These are phyloP conservation scores for Anorthoa munda DNA, from an alignment of 2,888 invertebrate species.

Conservation along the genomic window DNA sequence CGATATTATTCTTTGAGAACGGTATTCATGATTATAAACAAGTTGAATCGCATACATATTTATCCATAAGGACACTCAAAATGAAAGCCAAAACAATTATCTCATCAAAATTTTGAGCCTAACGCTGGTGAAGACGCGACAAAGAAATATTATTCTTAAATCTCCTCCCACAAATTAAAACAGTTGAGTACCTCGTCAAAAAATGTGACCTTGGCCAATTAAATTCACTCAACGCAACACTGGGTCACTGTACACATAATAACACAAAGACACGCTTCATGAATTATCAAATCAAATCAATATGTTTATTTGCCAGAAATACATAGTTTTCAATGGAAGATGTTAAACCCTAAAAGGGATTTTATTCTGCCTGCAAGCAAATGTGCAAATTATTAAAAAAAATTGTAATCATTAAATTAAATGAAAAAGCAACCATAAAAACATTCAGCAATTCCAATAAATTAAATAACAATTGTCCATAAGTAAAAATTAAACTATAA, in stretches of 20 bases:
- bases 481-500: no score
- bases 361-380: no score
- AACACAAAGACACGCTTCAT: neutral
- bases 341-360: no score
- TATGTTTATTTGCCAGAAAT: no score
- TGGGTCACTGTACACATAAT: no score
- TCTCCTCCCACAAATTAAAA: slow-evolving; percentile 49
- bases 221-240: slow-evolving; percentile 73
- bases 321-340: no score
- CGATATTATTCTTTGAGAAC: neutral
- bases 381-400: no score
- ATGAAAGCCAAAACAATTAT: neutral
- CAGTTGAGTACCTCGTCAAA: slow-evolving; percentile 48
- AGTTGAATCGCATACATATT: neutral
- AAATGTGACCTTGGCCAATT: slow-evolving; percentile 70
- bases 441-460: no score
- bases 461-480: no score
- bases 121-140: slow-evolving; percentile 1
- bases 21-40: neutral
- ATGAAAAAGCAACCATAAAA: no score
- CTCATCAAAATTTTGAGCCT: neutral
- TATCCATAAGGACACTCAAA: neutral
- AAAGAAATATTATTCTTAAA: slow-evolving; percentile 38
- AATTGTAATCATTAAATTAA: no score
- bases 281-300: no score